Conservation (phyloP, 2,113 vertebrate species). For the Acanthisitta chloris region DNA sequence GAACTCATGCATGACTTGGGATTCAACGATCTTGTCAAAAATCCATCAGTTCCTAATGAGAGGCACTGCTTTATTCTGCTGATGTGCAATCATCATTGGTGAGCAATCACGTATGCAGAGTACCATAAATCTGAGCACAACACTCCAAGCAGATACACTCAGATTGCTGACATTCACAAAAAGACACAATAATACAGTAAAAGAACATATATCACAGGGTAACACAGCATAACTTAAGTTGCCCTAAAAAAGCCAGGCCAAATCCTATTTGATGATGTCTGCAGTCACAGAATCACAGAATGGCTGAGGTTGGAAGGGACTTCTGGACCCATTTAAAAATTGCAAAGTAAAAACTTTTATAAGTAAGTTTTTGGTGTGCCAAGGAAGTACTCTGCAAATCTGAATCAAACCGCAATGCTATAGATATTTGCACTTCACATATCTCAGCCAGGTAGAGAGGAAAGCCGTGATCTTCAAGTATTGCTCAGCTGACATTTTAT, state of each 20-base stretch:
- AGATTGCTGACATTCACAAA: not conserved
- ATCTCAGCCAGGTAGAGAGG: not conserved
- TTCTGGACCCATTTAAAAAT: not conserved
- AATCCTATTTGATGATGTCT: not conserved
- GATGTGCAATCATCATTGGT: not conserved
- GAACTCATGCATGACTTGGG: not conserved
- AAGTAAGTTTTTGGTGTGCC: not conserved
- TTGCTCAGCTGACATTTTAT: not conserved
- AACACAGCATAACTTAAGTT: not conserved
- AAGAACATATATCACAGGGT: not conserved
- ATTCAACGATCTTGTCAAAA: not conserved
- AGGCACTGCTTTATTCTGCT: not conserved
- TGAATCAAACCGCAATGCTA: not conserved
- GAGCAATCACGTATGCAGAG: not conserved
- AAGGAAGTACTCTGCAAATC: not conserved
- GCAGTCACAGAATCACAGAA: not conserved
- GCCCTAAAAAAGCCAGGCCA: not conserved
- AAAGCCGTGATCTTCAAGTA: not conserved
- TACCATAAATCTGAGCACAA: not conserved
- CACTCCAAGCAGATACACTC: not conserved
- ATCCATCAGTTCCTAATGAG: not conserved
- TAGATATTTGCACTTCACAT: not conserved
- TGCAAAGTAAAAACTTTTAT: not conserved
- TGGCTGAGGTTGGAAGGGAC: not conserved
- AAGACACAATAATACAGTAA: not conserved